These are phyloP conservation scores for Trachemys scripta DNA, from an alignment of 2,113 vertebrate genomes.

Conservation along the genomic window DNA sequence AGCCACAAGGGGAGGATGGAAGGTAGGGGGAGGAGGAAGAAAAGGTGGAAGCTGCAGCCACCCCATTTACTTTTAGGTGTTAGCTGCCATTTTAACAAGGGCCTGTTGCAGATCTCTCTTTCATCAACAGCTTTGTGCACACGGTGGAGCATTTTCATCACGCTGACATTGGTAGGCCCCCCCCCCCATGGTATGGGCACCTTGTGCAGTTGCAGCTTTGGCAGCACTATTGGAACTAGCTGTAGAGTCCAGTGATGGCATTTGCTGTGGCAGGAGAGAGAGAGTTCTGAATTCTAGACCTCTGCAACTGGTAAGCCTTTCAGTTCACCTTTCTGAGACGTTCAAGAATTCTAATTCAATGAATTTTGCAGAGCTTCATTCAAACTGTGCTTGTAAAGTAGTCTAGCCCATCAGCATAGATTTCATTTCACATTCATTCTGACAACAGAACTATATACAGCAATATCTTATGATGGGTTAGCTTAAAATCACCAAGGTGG, in stretches of 20 bases:
- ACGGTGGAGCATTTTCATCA: background rate
- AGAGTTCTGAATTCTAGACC: background rate
- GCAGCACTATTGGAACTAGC: background rate
- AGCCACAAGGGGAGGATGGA: background rate
- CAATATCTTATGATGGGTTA: background rate
- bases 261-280: background rate
- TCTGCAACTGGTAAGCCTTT: background rate
- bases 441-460: constrained; percentile 21
- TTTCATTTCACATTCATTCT: background rate
- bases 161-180: background rate
- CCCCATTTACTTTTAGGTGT: background rate
- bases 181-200: background rate
- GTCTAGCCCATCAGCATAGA: background rate
- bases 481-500: background rate
- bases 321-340: background rate
- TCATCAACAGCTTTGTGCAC: background rate
- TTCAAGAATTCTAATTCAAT: background rate
- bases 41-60: background rate
- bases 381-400: accelerated
- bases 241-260: background rate
- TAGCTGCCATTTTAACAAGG: background rate
- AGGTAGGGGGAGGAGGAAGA: background rate
- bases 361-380: background rate
- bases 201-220: background rate
- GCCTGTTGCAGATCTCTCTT: background rate